Evolutionary conservation across 2,113 vertebrate genomes (phyloP), one percentile per base, ranked within the genome.

Genomic region (Aegotheles bennettii): DNA sequence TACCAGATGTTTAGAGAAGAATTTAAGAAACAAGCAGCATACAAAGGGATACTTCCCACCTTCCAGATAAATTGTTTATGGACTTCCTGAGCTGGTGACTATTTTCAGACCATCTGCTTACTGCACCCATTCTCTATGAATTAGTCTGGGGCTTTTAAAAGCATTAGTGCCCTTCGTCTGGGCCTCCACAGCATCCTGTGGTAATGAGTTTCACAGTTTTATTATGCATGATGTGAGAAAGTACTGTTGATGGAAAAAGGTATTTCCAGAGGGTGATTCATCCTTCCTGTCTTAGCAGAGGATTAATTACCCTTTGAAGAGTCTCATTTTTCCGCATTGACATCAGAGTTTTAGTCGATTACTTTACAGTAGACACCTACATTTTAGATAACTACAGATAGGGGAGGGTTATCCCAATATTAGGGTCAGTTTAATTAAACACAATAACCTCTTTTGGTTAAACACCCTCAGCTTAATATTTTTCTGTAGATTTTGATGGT

Each of bases 181-280:
- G 69, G 63, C 83, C 43, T 96, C 96, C 83, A 47, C 94, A 93
- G 91, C 91, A 96, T 96, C 96, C 95, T 97, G 95, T 81, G 93
- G 94, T 93, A 96, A 97, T 96, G 93, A 96, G 84, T 67, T 96
- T 96, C 92, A 89, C 81, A 79, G 90, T 94, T 96, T 96, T 96
- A 96, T 96, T 96, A 96, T 94, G 90, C 92, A 84, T 96, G 92
- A 95, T 96, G 47, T 91, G 77, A 89, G 93, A 91, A 97, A 94
- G 60, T 77, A 93, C 56, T 64, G 86, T 93, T 95, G 94, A 93
- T 97, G 94, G 96, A 96, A 95, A 90, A 92, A 95, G 76, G 94
- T 96, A 96, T 97, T 96, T 95, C 93, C 95, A 97, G 95, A 94
- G 94, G 83, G 79, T 97, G 93, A 95, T 95, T 97, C 95, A 94